Evolutionary conservation across 2,797 vertebrate species (phyloP), one percentile per base, ranked within the genome.

Genomic region (Leptoclinus maculatus): DNA sequence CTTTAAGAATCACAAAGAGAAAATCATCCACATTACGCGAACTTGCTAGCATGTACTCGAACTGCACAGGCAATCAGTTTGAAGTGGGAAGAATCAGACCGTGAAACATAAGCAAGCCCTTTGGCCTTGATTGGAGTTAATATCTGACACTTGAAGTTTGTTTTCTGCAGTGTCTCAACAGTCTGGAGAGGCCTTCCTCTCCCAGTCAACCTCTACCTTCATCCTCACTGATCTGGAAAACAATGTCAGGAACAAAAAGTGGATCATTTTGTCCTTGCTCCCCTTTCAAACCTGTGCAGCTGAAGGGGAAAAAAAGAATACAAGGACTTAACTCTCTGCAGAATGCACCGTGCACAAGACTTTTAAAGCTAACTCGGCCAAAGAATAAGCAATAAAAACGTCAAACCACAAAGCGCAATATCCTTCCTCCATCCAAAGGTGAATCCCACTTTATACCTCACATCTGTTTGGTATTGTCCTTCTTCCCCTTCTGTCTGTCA

Each of bases 141-240:
- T 88, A 87, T 87, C 25, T 79, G 71, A 45, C 77, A 29, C 79
- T 90, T 85, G 11, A 39, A 19, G 32, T n/a, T 54, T 57, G 76
- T 36, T 69, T 80, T 85, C 65, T 29, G 74, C 38, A 36, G 53
- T 66, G 60, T 80, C 80, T 87, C 63, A 69, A 65, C 68, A 82
- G 71, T 57, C 32, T 72, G 83, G 82, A 80, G 76, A 87, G 85
- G 76, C 78, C 67, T 83, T 80, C 60, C 73, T 89, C 86, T 74
- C 47, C 17, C 78, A 76, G 71, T 91, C 88, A 81, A 84, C 83
- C 85, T 88, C 67, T 80, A 76, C 66, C 86, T 77, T 87, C 66
- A 69, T 83, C 79, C 32, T 65, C 76, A 78, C 77, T 88, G 84
- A 91, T 87, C 83, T 85, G 85, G 80, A 85, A 87, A 86, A 81